A percentile compares a stretch with the other conserved stretches of the same genome.
Evolutionary conservation across 2,888 invertebrate species (phyloP).

Genomic region (Deilephila porcellus): DNA sequence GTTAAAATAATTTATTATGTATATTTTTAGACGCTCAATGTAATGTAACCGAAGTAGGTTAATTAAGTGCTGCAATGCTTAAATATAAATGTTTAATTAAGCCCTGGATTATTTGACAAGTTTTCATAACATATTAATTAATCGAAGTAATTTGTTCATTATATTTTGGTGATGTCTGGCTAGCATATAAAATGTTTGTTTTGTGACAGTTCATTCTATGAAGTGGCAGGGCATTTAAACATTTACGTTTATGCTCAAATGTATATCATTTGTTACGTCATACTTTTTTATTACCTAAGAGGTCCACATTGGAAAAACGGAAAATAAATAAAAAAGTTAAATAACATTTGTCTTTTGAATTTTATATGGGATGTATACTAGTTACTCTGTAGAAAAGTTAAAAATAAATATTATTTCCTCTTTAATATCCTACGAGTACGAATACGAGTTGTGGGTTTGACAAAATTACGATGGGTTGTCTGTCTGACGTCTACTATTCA

Average conservation of each 20-base stretch:
- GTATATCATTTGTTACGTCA: constrained; percentile 1
- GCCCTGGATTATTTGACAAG: not conserved
- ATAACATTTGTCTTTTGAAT: not conserved
- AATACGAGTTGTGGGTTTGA: no score
- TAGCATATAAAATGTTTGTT: not conserved
- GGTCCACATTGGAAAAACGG: constrained; percentile 10
- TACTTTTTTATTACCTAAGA: constrained; percentile 21
- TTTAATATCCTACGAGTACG: no score
- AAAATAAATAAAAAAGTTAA: constrained; percentile 9
- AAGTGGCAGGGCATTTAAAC: constrained; percentile 12
- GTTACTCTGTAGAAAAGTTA: no score
- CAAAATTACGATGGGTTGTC: no score
- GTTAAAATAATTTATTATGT: constrained; percentile 40
- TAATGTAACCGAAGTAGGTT: constrained; percentile 42
- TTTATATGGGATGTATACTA: not conserved
- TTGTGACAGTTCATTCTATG: not conserved
- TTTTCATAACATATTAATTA: not conserved
- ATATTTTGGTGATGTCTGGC: not conserved
- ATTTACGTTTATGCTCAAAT: constrained; percentile 6
- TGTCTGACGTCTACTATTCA: no score
- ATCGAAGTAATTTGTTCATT: not conserved
- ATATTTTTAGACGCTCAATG: constrained; percentile 44
- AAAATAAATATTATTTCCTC: no score
- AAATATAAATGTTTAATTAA: constrained; percentile 7
- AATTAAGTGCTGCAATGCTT: not conserved